A percentile compares a stretch with the other conserved stretches of the same genome.
Conservation (phyloP, 2,797 vertebrate species). For the Hippopotamyrus pictus region DNA sequence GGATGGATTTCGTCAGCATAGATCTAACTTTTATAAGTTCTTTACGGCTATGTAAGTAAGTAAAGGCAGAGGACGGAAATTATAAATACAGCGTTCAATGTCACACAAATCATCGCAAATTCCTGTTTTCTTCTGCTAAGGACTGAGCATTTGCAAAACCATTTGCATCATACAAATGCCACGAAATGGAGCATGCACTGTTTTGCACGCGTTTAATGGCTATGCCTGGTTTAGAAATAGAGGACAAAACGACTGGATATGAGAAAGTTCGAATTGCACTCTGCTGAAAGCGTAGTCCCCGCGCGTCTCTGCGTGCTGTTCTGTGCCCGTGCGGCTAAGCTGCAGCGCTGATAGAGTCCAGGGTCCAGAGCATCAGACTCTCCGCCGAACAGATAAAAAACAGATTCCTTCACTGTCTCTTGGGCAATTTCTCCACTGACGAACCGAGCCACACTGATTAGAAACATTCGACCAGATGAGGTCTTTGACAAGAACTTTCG, state of each 20-base stretch:
- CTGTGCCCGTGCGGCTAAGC: constrained; percentile 19
- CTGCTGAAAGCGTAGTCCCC: neutral
- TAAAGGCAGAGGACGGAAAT: neutral
- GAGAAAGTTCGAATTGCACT: neutral
- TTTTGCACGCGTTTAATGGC: neutral
- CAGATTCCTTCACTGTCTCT: constrained; percentile 37
- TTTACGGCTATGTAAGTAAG: neutral
- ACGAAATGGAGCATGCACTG: neutral
- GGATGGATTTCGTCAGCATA: neutral
- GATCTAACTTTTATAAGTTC: neutral
- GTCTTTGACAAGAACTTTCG: constrained; percentile 9
- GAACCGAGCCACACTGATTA: constrained; percentile 25
- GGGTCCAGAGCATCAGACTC: constrained; percentile 21
- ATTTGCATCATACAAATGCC: constrained; percentile 2
- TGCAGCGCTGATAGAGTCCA: constrained; percentile 36
- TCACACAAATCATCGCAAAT: neutral
- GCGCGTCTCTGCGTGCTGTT: neutral
- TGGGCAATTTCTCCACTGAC: constrained; percentile 6
- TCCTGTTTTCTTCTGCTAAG: neutral
- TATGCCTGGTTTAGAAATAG: neutral
- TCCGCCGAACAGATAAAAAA: constrained; percentile 39
- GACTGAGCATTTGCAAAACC: neutral
- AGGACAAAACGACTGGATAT: neutral
- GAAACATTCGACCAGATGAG: constrained; percentile 24
- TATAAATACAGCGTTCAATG: neutral